These are phyloP conservation scores for Dasysyrphus albostriatus DNA, from an alignment of 2,888 invertebrate species.

Conservation along the genomic window DNA sequence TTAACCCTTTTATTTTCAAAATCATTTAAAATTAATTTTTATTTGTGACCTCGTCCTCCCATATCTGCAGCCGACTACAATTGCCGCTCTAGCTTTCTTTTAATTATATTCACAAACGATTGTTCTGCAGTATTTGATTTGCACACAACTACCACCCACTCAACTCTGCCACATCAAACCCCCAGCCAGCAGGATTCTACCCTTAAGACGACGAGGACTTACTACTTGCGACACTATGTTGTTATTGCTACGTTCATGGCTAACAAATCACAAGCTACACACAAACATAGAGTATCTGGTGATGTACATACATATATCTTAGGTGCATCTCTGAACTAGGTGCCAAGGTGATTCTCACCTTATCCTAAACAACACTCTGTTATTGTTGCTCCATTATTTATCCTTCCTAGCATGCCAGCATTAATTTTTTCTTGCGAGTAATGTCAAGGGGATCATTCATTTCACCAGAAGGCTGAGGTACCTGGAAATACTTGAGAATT, in stretches of 20 bases:
- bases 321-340: slow-evolving; percentile 23
- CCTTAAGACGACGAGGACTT: slow-evolving; percentile 28
- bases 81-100: slow-evolving; percentile 58
- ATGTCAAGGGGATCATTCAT: slow-evolving; percentile 68
- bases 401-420: slow-evolving; percentile 6
- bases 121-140: slow-evolving; percentile 49
- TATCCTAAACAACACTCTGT: slow-evolving; percentile 45
- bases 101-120: slow-evolving; percentile 66
- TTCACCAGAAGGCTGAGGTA: slow-evolving; percentile 16
- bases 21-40: slow-evolving; percentile 62
- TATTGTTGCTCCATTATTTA: slow-evolving; percentile 67
- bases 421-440: slow-evolving; percentile 40
- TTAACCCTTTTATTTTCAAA: slow-evolving; percentile 47
- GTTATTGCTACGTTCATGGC: slow-evolving; percentile 16
- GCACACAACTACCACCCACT: slow-evolving; percentile 32
- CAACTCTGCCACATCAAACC: neutral
- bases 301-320: neutral
- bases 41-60: slow-evolving; percentile 24
- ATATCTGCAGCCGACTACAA: slow-evolving; percentile 15
- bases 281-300: neutral
- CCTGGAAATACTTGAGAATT: neutral
- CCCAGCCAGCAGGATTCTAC: slow-evolving; percentile 17
- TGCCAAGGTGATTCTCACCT: slow-evolving; percentile 66
- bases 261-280: neutral
- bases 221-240: slow-evolving; percentile 25